Evolutionary conservation across 2,888 invertebrate species (phyloP).

Genomic region (Nowickia ferox): DNA sequence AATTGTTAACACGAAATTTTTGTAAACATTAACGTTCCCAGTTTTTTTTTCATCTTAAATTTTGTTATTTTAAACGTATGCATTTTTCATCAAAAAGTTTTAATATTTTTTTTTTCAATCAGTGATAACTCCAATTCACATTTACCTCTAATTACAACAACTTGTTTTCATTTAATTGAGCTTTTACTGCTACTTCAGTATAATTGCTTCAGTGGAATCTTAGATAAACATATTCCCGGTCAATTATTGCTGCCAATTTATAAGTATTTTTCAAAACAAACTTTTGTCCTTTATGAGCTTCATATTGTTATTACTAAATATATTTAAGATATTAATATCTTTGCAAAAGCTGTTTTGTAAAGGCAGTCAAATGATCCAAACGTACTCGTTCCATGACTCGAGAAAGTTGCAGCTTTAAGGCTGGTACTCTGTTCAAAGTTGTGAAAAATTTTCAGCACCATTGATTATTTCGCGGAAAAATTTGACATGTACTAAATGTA

Average conservation of each 20-base stretch:
- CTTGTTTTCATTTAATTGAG: constrained; percentile 48
- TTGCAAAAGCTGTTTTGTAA: not conserved
- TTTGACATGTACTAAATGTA: too few relatives aligned
- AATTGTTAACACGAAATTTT: constrained; percentile 62
- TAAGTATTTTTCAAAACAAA: constrained; percentile 20
- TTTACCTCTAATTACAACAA: constrained; percentile 53
- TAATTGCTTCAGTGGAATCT: constrained; percentile 40
- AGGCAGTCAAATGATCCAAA: too few relatives aligned
- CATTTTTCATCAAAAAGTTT: constrained; percentile 19
- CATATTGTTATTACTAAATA: not conserved
- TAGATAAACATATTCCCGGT: not conserved
- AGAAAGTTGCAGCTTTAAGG: too few relatives aligned
- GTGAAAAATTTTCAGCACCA: too few relatives aligned
- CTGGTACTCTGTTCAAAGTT: too few relatives aligned
- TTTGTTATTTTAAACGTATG: constrained; percentile 37
- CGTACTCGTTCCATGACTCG: too few relatives aligned
- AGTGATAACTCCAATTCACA: constrained; percentile 32
- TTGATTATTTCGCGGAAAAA: too few relatives aligned
- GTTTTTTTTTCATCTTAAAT: constrained; percentile 1
- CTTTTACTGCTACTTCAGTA: constrained; percentile 23
- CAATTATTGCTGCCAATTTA: constrained; percentile 35
- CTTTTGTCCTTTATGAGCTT: constrained; percentile 30
- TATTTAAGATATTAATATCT: constrained; percentile 6
- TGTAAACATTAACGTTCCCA: constrained; percentile 17
- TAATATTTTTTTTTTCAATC: not conserved